Evolutionary conservation across 1,140 invertebrate genomes (phyloP).

Genomic region (Reticulitermes speratus): DNA sequence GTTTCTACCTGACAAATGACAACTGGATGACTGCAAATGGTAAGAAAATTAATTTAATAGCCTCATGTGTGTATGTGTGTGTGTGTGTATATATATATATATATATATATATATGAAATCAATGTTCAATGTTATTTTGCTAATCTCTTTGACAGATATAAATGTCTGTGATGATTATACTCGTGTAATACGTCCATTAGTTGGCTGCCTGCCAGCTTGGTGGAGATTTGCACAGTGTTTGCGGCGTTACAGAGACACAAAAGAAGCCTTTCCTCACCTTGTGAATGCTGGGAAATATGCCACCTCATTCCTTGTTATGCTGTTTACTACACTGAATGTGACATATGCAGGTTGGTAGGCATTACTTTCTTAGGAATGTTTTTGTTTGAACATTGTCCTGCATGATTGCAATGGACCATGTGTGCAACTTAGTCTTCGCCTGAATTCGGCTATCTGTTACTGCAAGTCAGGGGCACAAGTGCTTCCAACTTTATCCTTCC

Average conservation of each 20-base stretch:
- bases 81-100: too few relatives aligned
- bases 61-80: background rate
- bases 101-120: conserved; percentile 25
- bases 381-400: too few relatives aligned
- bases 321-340: conserved; percentile 76
- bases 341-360: conserved; percentile 59
- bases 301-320: conserved; percentile 93
- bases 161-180: conserved; percentile 21
- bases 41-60: conserved; percentile 41
- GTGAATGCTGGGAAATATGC: conserved; percentile 99
- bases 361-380: background rate
- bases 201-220: conserved; percentile 93
- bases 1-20: conserved; percentile 74
- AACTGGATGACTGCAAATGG: conserved; percentile 65
- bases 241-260: conserved; percentile 85
- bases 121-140: background rate
- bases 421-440: too few relatives aligned
- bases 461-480: too few relatives aligned
- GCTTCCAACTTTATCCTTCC: too few relatives aligned
- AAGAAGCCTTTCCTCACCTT: conserved; percentile 91
- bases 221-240: conserved; percentile 97
- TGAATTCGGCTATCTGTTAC: too few relatives aligned
- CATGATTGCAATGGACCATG: too few relatives aligned
- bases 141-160: conserved; percentile 5
- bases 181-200: conserved; percentile 57